Conservation (phyloP, 2,113 vertebrate genomes). For the Chaetops frenatus region DNA sequence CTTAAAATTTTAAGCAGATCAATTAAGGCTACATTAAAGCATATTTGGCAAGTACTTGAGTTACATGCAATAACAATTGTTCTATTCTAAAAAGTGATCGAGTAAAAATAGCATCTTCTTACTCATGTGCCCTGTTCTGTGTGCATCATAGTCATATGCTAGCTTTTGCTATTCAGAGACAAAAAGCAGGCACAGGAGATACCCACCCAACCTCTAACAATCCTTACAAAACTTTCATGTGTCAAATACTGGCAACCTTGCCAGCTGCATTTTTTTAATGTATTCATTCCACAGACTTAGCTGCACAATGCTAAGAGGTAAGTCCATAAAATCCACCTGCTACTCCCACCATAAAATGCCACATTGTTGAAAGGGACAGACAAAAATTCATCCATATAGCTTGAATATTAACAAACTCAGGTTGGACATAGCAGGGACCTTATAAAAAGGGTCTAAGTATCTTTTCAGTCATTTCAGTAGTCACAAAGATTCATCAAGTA, state of each 20-base stretch:
- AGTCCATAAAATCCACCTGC: neutral
- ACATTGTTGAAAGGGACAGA: neutral
- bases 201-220: neutral
- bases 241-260: neutral
- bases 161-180: constrained; percentile 32
- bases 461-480: neutral
- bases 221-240: neutral
- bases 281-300: neutral
- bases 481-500: neutral
- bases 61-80: constrained; percentile 45
- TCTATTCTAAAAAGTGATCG: neutral
- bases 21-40: constrained; percentile 42
- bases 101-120: constrained; percentile 57
- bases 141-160: constrained; percentile 43
- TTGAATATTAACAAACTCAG: neutral
- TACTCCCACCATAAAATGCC: neutral
- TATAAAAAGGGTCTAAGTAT: neutral
- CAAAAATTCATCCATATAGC: neutral
- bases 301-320: neutral
- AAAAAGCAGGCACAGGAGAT: constrained; percentile 13
- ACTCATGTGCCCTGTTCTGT: constrained; percentile 30
- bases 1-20: constrained; percentile 36
- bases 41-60: constrained; percentile 37
- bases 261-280: neutral
- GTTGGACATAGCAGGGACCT: neutral